Conservation (phyloP, 2,888 invertebrate genomes). For the Pristionchus fissidentatus region DNA sequence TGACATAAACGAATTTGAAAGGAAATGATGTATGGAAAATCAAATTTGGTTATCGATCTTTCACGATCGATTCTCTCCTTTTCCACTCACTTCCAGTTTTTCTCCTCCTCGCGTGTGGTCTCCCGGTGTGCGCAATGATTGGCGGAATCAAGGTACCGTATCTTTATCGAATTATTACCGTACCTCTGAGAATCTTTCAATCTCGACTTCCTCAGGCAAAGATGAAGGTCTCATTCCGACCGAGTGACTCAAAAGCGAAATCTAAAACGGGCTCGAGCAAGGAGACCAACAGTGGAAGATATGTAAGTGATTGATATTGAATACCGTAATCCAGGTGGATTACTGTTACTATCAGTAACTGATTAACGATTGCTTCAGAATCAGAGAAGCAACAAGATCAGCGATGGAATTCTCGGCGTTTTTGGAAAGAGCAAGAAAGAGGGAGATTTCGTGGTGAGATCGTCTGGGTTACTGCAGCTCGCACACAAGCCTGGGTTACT, state of each 20-base stretch:
- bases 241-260: background rate
- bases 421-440: background rate
- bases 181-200: too few relatives aligned
- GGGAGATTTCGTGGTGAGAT: conserved; percentile 29
- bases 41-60: too few relatives aligned
- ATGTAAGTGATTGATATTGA: background rate
- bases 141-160: conserved; percentile 13
- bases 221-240: conserved; percentile 32
- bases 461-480: too few relatives aligned
- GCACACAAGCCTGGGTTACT: too few relatives aligned
- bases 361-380: background rate
- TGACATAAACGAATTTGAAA: too few relatives aligned
- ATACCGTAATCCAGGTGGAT: too few relatives aligned
- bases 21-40: too few relatives aligned
- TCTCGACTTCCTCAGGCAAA: conserved; percentile 17
- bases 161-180: background rate
- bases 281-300: conserved; percentile 7
- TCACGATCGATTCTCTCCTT: background rate
- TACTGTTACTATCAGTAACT: background rate
- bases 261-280: background rate
- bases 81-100: background rate
- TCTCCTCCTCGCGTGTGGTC: background rate
- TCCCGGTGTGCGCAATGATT: background rate
- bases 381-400: conserved; percentile 5
- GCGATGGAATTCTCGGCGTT: background rate